A percentile compares a stretch with the other conserved stretches of the same genome.
These are phyloP conservation scores for Nannobrachium achirus DNA, from an alignment of 2,113 vertebrate species.

Conservation along the genomic window DNA sequence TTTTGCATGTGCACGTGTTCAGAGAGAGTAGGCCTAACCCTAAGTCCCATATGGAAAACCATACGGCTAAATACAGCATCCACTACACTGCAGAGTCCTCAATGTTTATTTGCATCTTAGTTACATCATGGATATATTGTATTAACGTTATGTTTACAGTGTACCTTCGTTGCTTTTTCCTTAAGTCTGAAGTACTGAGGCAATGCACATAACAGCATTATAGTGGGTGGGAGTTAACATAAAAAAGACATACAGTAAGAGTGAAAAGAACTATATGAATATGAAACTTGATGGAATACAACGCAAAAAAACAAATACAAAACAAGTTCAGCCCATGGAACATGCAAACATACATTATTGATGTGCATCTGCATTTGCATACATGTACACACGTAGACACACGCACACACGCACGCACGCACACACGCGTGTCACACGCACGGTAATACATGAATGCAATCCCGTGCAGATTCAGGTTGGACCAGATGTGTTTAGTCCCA, in stretches of 20 bases:
- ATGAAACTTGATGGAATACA: background rate
- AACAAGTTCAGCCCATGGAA: background rate
- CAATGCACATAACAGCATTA: background rate
- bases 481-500: slow-evolving; percentile 22
- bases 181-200: background rate
- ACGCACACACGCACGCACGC: background rate
- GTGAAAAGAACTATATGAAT: background rate
- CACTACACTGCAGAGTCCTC: background rate
- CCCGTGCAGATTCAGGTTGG: slow-evolving; percentile 2
- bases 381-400: background rate
- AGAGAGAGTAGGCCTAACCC: background rate
- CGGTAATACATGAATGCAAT: background rate
- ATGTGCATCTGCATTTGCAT: background rate
- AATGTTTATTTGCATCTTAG: too few species aligned
- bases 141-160: too few species aligned
- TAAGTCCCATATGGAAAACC: background rate
- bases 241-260: background rate
- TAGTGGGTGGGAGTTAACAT: background rate
- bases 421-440: background rate
- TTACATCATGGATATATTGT: too few species aligned
- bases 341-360: background rate
- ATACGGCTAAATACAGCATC: background rate
- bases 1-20: slow-evolving; percentile 11
- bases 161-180: background rate
- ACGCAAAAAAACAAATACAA: background rate